Conservation (phyloP, 2,113 vertebrate genomes). For the Canis aureus region DNA sequence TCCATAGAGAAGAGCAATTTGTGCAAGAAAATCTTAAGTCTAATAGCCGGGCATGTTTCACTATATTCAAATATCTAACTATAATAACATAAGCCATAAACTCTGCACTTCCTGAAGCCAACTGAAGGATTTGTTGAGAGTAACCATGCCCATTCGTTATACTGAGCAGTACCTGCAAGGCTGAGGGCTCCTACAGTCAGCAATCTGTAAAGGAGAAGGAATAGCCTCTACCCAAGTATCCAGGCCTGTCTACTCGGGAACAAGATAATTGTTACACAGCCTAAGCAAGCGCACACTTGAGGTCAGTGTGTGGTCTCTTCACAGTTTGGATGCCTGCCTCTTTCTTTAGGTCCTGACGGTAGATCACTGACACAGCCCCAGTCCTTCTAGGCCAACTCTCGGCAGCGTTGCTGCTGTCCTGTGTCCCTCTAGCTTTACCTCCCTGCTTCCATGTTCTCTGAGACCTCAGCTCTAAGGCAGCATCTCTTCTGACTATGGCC, state of each 20-base stretch:
- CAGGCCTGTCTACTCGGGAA: not conserved
- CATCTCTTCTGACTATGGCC: no score
- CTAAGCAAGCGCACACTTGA: not conserved
- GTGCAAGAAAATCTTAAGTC: not conserved
- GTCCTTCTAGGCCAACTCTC: not conserved
- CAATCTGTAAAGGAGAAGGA: not conserved
- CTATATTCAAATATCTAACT: not conserved
- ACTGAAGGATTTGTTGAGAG: not conserved
- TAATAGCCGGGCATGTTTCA: not conserved
- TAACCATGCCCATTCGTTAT: accelerated
- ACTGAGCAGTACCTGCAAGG: accelerated
- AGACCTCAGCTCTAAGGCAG: not conserved
- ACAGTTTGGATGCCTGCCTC: no score
- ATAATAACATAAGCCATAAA: not conserved
- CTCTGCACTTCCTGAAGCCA: not conserved
- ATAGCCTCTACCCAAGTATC: not conserved
- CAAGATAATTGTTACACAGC: accelerated
- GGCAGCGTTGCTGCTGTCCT: no score
- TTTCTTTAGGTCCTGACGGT: not conserved
- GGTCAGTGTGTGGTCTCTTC: accelerated
- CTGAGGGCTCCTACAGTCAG: accelerated
- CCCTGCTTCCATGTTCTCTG: not conserved
- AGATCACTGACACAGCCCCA: not conserved
- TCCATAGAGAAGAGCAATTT: not conserved
- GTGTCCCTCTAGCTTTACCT: not conserved